Conservation (phyloP, 2,113 vertebrate species). For the Hemiprocne comata region DNA sequence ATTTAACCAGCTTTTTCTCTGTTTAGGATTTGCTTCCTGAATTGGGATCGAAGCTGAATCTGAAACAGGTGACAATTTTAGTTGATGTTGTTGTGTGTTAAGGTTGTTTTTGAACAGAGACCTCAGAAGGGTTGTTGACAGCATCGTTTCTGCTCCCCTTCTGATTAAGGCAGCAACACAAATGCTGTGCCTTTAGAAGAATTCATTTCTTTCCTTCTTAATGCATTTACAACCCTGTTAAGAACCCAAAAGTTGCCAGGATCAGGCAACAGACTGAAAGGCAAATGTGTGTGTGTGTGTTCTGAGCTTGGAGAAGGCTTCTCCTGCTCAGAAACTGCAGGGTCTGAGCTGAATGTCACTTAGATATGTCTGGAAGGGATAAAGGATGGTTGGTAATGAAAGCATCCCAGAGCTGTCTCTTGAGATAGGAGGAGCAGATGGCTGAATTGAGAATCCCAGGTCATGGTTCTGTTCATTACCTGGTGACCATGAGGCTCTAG, state of each 20-base stretch:
- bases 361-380: background rate
- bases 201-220: background rate
- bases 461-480: background rate
- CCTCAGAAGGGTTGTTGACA: background rate
- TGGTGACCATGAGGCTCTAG: background rate
- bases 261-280: background rate
- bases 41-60: slow-evolving; percentile 64
- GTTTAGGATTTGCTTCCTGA: slow-evolving; percentile 68
- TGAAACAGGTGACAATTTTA: slow-evolving; percentile 68
- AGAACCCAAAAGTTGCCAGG: background rate
- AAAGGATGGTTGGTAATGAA: background rate
- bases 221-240: background rate
- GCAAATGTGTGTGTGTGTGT: background rate
- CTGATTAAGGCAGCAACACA: background rate
- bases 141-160: background rate
- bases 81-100: slow-evolving; percentile 1
- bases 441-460: background rate
- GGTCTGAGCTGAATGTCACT: background rate
- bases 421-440: background rate
- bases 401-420: background rate
- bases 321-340: background rate
- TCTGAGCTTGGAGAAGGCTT: background rate
- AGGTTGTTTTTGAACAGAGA: background rate
- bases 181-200: background rate
- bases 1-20: slow-evolving; percentile 61